A percentile compares a stretch with the other conserved stretches of the same genome.
Evolutionary conservation across 2,888 invertebrate genomes (phyloP).

Genomic region (Nymphalis polychloros): DNA sequence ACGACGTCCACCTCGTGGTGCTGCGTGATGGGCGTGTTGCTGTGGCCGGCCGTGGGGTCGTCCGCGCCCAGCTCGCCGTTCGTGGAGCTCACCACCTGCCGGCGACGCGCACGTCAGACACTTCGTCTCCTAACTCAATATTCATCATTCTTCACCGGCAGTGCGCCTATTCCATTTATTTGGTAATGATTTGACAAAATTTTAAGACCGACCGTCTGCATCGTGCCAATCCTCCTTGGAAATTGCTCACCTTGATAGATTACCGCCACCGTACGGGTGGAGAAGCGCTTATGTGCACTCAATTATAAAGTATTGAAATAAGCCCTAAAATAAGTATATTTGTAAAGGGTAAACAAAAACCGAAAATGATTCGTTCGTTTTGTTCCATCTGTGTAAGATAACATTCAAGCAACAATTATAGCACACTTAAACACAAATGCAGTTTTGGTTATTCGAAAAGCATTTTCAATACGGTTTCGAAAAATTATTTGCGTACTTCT

Average conservation of each 20-base stretch:
- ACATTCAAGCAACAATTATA: slow-evolving; percentile 28
- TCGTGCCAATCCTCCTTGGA: too few species aligned
- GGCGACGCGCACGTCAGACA: too few species aligned
- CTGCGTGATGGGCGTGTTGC: slow-evolving; percentile 97
- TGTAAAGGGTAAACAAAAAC: background rate
- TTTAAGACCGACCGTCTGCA: too few species aligned
- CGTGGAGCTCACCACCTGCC: slow-evolving; percentile 95
- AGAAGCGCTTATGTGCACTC: too few species aligned
- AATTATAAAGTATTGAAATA: background rate
- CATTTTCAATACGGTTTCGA: slow-evolving; percentile 9
- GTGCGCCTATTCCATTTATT: too few species aligned
- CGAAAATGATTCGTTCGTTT: background rate
- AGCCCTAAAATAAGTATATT: background rate
- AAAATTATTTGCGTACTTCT: slow-evolving; percentile 4
- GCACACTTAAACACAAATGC: slow-evolving; percentile 10
- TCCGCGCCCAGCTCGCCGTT: slow-evolving; percentile 97
- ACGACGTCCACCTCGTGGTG: slow-evolving; percentile 96
- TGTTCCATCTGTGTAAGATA: background rate
- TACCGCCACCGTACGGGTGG: too few species aligned
- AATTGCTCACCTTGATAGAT: too few species aligned
- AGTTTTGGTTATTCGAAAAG: slow-evolving; percentile 10
- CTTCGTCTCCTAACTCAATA: too few species aligned
- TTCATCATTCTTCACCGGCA: too few species aligned
- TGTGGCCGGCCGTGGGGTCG: slow-evolving; percentile 97
- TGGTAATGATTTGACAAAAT: too few species aligned